Percentiles rank a stretch among this genome's conserved stretches.
Conservation (phyloP, 1,140 invertebrate genomes). For the Zeugodacus cucurbitae region DNA sequence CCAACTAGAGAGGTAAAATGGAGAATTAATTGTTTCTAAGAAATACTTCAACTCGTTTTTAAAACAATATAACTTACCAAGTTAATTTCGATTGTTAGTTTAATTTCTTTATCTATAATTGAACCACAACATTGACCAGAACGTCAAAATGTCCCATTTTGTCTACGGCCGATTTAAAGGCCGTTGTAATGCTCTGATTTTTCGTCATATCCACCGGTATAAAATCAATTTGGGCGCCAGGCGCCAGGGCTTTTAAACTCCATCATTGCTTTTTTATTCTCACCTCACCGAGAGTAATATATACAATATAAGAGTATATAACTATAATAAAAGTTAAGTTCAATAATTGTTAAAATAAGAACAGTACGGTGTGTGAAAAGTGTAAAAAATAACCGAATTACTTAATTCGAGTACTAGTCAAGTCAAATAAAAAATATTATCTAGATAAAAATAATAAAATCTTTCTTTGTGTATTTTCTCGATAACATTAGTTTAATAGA, state of each 20-base stretch:
- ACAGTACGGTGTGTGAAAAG: too few species aligned
- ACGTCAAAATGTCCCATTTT: slow-evolving; percentile 69
- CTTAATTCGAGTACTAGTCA: too few species aligned
- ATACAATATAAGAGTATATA: too few species aligned
- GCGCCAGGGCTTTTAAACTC: neutral
- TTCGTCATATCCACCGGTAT: slow-evolving; percentile 62
- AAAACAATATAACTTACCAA: slow-evolving; percentile 52
- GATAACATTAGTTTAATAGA: too few species aligned
- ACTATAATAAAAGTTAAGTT: too few species aligned
- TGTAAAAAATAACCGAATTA: too few species aligned
- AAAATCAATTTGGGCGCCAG: slow-evolving; percentile 49
- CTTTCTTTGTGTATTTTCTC: too few species aligned
- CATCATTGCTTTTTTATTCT: slow-evolving; percentile 10
- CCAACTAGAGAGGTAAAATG: slow-evolving; percentile 46
- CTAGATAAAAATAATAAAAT: too few species aligned
- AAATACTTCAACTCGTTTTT: slow-evolving; percentile 17
- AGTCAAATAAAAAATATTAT: too few species aligned
- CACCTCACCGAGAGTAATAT: too few species aligned
- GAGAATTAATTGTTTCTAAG: neutral
- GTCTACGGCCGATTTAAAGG: slow-evolving; percentile 58
- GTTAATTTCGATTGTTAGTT: slow-evolving; percentile 67
- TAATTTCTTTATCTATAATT: slow-evolving; percentile 67
- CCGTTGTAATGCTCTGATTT: slow-evolving; percentile 57
- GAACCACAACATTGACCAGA: slow-evolving; percentile 72
- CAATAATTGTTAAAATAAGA: slow-evolving; percentile 40